phyloP scores from a whole-genome alignment of 2,797 vertebrate genomes.

The Coregonus sp. region DNA sequence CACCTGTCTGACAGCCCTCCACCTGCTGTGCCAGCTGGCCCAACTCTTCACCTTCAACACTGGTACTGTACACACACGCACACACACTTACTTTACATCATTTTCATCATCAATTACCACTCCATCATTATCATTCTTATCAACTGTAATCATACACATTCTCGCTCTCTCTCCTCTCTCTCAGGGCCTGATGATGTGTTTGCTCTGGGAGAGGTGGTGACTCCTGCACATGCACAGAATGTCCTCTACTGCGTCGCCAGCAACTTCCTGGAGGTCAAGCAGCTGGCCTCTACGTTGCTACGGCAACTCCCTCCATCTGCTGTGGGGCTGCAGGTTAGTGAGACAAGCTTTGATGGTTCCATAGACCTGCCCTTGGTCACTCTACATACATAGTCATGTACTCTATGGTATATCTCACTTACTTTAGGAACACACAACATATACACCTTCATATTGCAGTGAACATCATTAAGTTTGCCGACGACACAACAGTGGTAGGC shows the following conservation, averaged over 20 bases:
- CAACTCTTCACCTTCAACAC: conserved; percentile 81
- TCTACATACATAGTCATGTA: neutral
- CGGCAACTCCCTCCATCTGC: conserved; percentile 78
- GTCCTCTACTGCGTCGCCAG: conserved; percentile 87
- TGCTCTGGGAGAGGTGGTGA: conserved; percentile 79
- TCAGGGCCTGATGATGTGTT: conserved; percentile 73
- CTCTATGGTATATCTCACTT: neutral
- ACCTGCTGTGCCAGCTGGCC: conserved; percentile 84
- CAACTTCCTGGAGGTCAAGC: conserved; percentile 95
- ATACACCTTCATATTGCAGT: no score
- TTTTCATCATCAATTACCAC: no score
- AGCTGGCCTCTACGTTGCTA: conserved; percentile 82
- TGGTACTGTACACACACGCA: conserved; percentile 50
- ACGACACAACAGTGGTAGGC: no score
- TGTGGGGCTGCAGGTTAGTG: conserved; percentile 81
- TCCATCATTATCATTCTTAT: neutral
- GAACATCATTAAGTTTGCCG: neutral
- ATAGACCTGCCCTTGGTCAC: no score
- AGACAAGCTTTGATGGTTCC: no score
- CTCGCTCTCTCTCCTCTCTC: neutral
- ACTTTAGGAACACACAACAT: neutral
- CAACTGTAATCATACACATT: neutral
- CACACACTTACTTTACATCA: neutral
- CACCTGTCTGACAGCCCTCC: conserved; percentile 86
- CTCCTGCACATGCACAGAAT: conserved; percentile 73